Conservation (phyloP, 2,797 vertebrate species). For the Tangara arthus region DNA sequence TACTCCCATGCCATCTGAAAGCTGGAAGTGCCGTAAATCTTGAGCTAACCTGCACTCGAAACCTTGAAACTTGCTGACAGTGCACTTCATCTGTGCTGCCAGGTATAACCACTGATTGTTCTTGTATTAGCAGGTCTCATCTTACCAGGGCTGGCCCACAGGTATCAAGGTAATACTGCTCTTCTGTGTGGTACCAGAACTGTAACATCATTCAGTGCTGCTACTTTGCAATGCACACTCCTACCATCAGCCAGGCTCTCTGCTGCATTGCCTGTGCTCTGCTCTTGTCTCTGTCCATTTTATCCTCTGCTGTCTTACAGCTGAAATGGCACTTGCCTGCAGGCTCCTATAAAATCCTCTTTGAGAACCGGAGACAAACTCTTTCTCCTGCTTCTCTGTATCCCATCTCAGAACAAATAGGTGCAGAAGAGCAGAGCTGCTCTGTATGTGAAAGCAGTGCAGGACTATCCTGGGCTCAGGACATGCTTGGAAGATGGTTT, state of each 20-base stretch:
- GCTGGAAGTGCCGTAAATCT: conserved; percentile 56
- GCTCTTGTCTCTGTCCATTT: not conserved
- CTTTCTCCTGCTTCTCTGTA: not conserved
- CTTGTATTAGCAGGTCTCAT: not conserved
- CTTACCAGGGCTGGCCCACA: not conserved
- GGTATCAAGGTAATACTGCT: not conserved
- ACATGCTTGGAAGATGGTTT: not conserved
- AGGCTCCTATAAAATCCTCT: not conserved
- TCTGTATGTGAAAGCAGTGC: not conserved
- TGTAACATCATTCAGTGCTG: not conserved
- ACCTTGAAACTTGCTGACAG: conserved; percentile 48
- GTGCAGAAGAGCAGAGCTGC: not conserved
- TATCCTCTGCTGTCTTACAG: not conserved
- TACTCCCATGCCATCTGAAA: conserved; percentile 45
- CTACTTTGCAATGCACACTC: not conserved
- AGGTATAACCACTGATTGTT: not conserved
- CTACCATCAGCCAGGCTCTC: not conserved
- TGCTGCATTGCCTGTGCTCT: not conserved
- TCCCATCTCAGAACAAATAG: not conserved
- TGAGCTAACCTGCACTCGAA: conserved; percentile 18
- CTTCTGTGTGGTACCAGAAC: not conserved
- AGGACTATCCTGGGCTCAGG: not conserved
- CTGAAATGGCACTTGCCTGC: not conserved
- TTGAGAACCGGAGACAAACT: not conserved
- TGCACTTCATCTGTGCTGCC: not conserved